Evolutionary conservation across 2,113 vertebrate genomes (phyloP).

Genomic region (Delphinapterus leucas): DNA sequence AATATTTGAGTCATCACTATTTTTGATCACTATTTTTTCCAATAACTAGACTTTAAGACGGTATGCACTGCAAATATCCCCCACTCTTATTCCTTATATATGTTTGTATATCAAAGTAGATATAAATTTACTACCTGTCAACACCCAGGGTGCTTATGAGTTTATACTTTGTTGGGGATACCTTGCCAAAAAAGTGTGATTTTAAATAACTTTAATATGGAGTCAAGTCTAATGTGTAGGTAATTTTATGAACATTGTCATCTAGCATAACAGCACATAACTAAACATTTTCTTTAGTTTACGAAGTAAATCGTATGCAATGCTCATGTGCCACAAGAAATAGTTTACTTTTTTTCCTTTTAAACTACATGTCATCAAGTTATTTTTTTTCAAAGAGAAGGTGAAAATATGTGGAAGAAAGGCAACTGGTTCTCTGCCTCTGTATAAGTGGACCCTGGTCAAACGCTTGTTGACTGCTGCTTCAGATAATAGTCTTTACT

Average conservation of each 20-base stretch:
- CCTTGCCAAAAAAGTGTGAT: not conserved
- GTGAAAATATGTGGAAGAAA: not conserved
- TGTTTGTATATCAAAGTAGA: not conserved
- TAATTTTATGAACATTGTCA: not conserved
- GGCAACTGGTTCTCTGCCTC: fast-evolving
- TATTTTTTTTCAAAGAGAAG: not conserved
- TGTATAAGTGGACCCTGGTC: fast-evolving
- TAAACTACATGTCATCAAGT: not conserved
- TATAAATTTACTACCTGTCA: not conserved
- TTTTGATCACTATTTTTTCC: not conserved
- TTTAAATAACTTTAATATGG: not conserved
- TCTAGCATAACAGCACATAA: not conserved
- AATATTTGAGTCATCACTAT: not conserved
- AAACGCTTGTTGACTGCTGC: not conserved
- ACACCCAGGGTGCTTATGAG: not conserved
- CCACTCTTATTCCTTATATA: not conserved
- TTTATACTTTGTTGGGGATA: not conserved
- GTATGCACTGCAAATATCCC: not conserved
- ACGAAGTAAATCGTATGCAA: not conserved
- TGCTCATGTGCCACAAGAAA: not conserved
- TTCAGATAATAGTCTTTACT: not conserved
- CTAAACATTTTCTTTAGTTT: not conserved
- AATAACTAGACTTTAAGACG: not conserved
- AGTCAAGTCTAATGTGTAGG: not conserved
- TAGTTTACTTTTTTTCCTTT: not conserved